A percentile compares a stretch with the other conserved stretches of the same genome.
phyloP scores from a whole-genome alignment of 2,797 vertebrate species.

The Darevskia mixta region DNA sequence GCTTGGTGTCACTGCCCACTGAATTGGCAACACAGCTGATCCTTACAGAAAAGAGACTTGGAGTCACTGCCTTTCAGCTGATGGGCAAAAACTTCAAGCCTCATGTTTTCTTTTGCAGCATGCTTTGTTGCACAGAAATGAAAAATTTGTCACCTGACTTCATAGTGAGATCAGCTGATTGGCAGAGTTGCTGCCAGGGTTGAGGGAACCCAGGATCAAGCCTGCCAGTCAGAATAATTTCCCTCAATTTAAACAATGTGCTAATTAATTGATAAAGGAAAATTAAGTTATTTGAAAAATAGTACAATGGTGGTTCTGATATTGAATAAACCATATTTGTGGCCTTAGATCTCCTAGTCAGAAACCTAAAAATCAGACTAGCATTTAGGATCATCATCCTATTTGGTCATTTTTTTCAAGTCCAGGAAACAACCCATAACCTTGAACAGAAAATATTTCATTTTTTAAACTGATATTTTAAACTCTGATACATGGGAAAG shows the following conservation, averaged over 20 bases:
- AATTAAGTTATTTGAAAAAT: conserved; percentile 28
- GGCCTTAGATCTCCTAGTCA: background rate
- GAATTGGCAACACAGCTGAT: no score
- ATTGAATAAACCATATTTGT: conserved; percentile 10
- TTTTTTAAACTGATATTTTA: background rate
- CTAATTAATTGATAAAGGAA: background rate
- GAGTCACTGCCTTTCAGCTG: no score
- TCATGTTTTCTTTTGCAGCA: no score
- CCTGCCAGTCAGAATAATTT: no score
- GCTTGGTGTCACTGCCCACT: no score
- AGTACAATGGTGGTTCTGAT: conserved; percentile 21
- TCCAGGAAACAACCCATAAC: background rate
- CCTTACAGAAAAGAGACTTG: no score
- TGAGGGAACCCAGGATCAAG: no score
- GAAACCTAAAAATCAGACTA: conserved; percentile 33
- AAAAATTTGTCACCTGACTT: no score
- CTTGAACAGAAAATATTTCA: background rate
- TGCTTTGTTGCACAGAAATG: no score
- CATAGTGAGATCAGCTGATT: no score
- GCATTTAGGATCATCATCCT: background rate
- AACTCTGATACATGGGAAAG: conserved; percentile 27
- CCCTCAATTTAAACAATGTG: background rate
- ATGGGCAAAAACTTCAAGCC: no score
- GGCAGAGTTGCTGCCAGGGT: no score
- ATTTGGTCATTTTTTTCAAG: conserved; percentile 7